These are phyloP conservation scores for Falco naumanni DNA, from an alignment of 2,797 vertebrate species.

Conservation along the genomic window DNA sequence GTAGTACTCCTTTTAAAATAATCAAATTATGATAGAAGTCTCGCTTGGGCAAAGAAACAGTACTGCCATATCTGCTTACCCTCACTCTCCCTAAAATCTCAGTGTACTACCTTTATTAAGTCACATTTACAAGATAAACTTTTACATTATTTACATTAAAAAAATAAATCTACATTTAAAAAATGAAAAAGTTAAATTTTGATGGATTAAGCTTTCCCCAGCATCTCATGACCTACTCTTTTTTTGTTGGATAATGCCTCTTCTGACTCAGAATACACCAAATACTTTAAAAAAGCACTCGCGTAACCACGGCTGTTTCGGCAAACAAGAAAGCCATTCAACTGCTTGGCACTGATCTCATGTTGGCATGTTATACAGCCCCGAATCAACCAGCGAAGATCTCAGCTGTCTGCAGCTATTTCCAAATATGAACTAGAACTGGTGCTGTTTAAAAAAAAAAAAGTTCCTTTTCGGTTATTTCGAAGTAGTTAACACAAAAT, in stretches of 20 bases:
- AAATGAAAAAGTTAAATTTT: not conserved
- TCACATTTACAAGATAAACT: not conserved
- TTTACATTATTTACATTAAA: not conserved
- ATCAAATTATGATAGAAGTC: not conserved
- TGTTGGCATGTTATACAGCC: not conserved
- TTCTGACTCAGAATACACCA: not conserved
- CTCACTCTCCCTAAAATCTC: not conserved
- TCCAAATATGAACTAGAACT: not conserved
- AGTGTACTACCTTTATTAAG: not conserved
- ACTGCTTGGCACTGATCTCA: not conserved
- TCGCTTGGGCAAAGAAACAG: not conserved
- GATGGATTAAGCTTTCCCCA: not conserved
- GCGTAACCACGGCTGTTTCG: not conserved
- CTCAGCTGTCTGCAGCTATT: conserved; percentile 22
- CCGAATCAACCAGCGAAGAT: not conserved
- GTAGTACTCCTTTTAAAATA: not conserved
- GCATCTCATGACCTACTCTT: not conserved
- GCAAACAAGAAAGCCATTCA: conserved; percentile 56
- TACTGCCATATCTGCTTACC: not conserved
- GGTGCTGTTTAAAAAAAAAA: not conserved
- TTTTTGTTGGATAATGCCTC: not conserved
- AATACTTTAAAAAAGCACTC: not conserved
- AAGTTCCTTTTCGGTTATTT: not conserved
- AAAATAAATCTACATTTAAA: not conserved
- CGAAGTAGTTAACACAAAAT: not conserved